Base-by-base conservation (phyloP, 2,113 vertebrate species). In the Anguilla rostrata region DNA sequence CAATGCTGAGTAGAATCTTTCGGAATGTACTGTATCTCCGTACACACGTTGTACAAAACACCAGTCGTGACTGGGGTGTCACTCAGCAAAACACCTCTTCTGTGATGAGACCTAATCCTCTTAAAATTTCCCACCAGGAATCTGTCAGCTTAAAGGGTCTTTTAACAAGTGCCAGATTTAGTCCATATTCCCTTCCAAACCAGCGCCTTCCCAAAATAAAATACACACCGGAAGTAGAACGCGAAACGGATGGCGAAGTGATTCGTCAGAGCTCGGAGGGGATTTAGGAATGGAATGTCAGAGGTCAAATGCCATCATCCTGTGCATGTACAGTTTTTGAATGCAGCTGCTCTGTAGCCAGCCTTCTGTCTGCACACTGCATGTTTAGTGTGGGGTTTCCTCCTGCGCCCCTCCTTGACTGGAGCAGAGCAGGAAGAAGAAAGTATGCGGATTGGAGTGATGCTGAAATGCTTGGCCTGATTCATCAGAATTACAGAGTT, bases 381-480 rank as follows among this genome's bases (percentile, higher is more conserved):
- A 26, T 18, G 39, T 81, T 40, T 46, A 26, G 79, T 26, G 41
- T 14, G 12, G 22, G 8, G 71, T 49, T 53, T 49, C n/a, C 40
- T 26, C 4, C 26, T 53, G 41, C 20, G 15, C 22, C 29, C 15
- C 81, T 26, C 43, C 22, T 34, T 49, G 46, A 18, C 81, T 39
- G 40, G 18, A 82, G 81, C 26, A n/a, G 81, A 39, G 26, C 0
- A 3, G 81, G 2, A 7, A 49, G 16, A 4, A 82, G 81, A n/a
- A 49, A n/a, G 12, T n/a, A 49, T 2, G 46, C n/a, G 26, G 22
- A 41, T 53, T 14, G 12, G 39, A 39, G 11, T 86, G 66, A 87
- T 56, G 87, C 82, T 88, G 88, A 57, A 82, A 78, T 12, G 5
- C 4, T 22, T 71, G 39, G 39, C 39, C 26, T 26, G 60, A 75